Evolutionary conservation across 2,797 vertebrate genomes (phyloP).

Genomic region (Morelia viridis): DNA sequence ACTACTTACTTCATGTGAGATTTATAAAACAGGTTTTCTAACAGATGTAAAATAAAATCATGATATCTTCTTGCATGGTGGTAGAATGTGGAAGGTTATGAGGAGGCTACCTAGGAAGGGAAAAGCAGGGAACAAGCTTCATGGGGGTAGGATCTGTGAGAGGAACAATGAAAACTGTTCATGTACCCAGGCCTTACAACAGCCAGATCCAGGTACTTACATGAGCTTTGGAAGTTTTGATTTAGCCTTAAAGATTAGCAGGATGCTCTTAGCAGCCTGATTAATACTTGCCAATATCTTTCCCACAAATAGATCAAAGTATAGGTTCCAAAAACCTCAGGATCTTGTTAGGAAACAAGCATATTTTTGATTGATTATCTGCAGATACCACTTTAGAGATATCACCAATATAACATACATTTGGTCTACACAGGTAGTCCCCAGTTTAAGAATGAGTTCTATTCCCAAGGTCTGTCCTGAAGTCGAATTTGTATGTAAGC

Average conservation of each 20-base stretch:
- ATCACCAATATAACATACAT: not conserved
- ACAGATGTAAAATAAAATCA: not conserved
- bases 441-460: too few species aligned
- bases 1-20: not conserved
- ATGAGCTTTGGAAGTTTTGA: not conserved
- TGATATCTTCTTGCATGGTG: not conserved
- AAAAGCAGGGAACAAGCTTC: not conserved
- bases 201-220: not conserved
- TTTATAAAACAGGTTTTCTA: not conserved
- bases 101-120: not conserved
- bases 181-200: not conserved
- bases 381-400: not conserved
- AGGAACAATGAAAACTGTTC: not conserved
- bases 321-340: not conserved
- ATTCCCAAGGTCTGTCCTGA: too few species aligned
- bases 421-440: not conserved
- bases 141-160: not conserved
- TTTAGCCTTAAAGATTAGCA: not conserved
- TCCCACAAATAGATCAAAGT: not conserved
- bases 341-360: not conserved
- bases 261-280: not conserved
- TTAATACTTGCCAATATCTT: not conserved
- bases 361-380: not conserved
- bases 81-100: not conserved
- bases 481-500: too few species aligned